Percentiles rank a stretch among this genome's conserved stretches.
phyloP scores from a whole-genome alignment of 2,797 vertebrate genomes.

The Mallotus villosus region DNA sequence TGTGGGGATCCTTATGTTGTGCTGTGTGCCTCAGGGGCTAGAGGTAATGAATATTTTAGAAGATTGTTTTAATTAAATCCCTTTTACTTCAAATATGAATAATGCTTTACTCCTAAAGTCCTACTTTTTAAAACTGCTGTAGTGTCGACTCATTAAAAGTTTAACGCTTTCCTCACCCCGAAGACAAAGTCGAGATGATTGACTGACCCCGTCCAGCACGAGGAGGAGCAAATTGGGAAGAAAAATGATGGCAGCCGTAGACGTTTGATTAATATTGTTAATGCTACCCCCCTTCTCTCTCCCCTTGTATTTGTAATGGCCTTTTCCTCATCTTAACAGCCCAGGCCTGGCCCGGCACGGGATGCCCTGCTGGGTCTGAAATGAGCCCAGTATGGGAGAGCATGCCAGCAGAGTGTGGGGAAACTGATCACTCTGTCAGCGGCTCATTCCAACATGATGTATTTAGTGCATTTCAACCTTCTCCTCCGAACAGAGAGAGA shows the following conservation, averaged over 20 bases:
- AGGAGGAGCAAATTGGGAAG: conserved; percentile 88
- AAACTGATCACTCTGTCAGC: conserved; percentile 92
- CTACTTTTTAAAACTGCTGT: conserved; percentile 72
- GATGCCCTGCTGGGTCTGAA: conserved; percentile 92
- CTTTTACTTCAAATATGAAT: conserved; percentile 80
- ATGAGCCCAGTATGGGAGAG: conserved; percentile 92
- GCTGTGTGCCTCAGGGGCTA: conserved; percentile 74
- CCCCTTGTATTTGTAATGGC: conserved; percentile 87
- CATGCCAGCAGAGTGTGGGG: conserved; percentile 79
- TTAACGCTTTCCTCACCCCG: conserved; percentile 75
- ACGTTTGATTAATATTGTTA: conserved; percentile 98
- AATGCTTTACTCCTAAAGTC: conserved; percentile 81
- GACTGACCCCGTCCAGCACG: conserved; percentile 80
- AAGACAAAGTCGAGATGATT: conserved; percentile 77
- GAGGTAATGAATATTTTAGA: conserved; percentile 87
- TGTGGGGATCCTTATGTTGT: conserved; percentile 68
- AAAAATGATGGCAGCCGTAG: conserved; percentile 84
- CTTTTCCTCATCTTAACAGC: conserved; percentile 74
- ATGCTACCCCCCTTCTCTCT: conserved; percentile 74
- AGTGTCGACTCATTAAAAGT: conserved; percentile 79
- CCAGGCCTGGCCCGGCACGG: conserved; percentile 76
- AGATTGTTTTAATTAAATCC: conserved; percentile 89
- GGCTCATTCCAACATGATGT: conserved; percentile 87
- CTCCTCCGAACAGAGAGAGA: conserved; percentile 44
- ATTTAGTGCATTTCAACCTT: conserved; percentile 86